These are phyloP conservation scores for Mylabris phalerata DNA, from an alignment of 1,140 invertebrate genomes.

Conservation along the genomic window DNA sequence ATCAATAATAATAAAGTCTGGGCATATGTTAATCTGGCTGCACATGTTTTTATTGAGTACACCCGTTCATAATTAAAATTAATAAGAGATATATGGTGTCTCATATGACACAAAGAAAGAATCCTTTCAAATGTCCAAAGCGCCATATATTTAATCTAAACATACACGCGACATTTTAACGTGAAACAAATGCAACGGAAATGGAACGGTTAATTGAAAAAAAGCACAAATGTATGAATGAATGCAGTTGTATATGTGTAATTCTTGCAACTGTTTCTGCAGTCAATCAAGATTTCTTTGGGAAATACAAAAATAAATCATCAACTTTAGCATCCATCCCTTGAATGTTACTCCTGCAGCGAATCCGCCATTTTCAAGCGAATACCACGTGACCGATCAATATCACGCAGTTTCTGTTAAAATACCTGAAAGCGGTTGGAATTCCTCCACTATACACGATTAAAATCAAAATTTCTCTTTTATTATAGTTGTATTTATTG, in stretches of 20 bases:
- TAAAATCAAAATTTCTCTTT: too few species aligned
- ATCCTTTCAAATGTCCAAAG: constrained; percentile 2
- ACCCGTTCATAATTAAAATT: constrained; percentile 11
- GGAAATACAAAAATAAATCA: too few species aligned
- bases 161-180: constrained; percentile 6
- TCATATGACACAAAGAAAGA: neutral
- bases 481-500: neutral
- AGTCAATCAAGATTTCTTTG: too few species aligned
- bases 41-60: constrained; percentile 4
- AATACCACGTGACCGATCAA: constrained; percentile 8
- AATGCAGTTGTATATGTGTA: too few species aligned
- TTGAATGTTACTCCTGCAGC: too few species aligned
- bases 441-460: too few species aligned
- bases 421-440: too few species aligned
- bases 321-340: too few species aligned
- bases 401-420: neutral
- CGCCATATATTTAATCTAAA: neutral
- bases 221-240: neutral
- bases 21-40: constrained; percentile 5
- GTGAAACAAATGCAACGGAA: constrained; percentile 6
- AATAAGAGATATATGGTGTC: constrained; percentile 10
- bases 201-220: constrained; percentile 7
- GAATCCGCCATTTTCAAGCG: too few species aligned
- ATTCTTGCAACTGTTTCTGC: too few species aligned
- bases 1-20: neutral